Percentiles rank a stretch among this genome's conserved stretches.
phyloP scores from a whole-genome alignment of 2,888 invertebrate species.

The Chrysomela aeneicollis region DNA sequence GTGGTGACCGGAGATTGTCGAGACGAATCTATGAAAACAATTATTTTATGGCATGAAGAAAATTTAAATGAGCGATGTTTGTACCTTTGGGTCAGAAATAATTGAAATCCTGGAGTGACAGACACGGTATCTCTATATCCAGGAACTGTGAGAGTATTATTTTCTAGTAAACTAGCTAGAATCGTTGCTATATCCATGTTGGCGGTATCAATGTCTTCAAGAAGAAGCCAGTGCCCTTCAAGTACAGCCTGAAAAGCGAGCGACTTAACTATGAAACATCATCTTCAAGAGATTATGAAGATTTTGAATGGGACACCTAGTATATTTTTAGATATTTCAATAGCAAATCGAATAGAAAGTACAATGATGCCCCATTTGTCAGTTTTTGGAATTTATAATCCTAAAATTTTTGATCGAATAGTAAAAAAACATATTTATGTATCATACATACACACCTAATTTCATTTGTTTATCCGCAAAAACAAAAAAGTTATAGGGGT shows the following conservation, averaged over 20 bases:
- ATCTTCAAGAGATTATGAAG: too few species aligned
- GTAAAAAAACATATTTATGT: too few species aligned
- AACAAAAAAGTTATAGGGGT: too few species aligned
- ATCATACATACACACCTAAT: too few species aligned
- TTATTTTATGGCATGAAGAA: conserved; percentile 7
- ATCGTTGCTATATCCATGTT: conserved; percentile 92
- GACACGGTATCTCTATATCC: conserved; percentile 86
- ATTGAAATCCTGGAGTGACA: conserved; percentile 85
- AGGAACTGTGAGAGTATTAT: conserved; percentile 82
- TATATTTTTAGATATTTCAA: too few species aligned
- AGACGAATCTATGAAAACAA: conserved; percentile 64
- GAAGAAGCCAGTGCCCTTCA: conserved; percentile 87
- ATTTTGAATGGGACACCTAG: too few species aligned
- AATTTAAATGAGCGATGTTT: conserved; percentile 10
- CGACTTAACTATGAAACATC: too few species aligned
- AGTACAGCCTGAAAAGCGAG: conserved; percentile 71
- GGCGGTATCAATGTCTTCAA: conserved; percentile 96
- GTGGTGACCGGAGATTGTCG: conserved; percentile 69
- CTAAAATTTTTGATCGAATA: too few species aligned
- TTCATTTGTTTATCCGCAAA: too few species aligned
- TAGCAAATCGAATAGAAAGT: too few species aligned
- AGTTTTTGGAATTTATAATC: too few species aligned
- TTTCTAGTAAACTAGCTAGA: conserved; percentile 84
- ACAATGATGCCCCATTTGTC: too few species aligned
- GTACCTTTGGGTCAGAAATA: conserved; percentile 89